A percentile compares a stretch with the other conserved stretches of the same genome.
These are phyloP conservation scores for Naso thynnoides DNA, from an alignment of 2,797 vertebrate genomes.

Conservation along the genomic window DNA sequence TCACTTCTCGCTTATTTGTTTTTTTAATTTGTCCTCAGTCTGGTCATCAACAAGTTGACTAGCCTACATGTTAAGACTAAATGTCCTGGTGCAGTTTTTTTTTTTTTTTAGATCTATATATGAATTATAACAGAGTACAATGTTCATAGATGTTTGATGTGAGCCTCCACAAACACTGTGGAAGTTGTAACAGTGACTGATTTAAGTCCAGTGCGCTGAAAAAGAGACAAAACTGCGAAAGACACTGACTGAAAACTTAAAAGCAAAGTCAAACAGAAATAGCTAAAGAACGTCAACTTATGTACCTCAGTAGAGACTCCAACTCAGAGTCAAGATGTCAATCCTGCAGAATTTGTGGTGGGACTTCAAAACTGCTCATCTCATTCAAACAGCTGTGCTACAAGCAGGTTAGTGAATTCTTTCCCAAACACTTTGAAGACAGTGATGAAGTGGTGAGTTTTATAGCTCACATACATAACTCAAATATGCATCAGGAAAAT, in stretches of 20 bases:
- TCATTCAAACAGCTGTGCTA: constrained; percentile 1
- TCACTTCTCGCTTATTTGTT: neutral
- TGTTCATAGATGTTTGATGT: neutral
- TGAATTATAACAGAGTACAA: neutral
- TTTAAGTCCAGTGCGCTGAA: neutral
- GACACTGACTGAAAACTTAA: neutral
- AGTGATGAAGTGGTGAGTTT: neutral
- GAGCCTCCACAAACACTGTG: neutral
- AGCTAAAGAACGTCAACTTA: neutral
- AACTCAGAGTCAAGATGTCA: neutral
- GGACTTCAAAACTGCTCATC: no score
- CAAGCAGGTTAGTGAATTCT: neutral
- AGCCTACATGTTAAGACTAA: no score
- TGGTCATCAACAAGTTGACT: neutral
- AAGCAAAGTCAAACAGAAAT: neutral
- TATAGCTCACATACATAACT: neutral
- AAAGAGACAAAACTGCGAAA: neutral
- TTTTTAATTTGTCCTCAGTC: neutral
- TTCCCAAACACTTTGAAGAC: neutral
- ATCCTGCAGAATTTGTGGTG: neutral
- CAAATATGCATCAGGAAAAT: no score
- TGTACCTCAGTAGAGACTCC: neutral
- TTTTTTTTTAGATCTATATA: no score
- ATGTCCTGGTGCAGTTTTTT: no score
- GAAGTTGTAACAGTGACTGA: neutral